A percentile compares a stretch with the other conserved stretches of the same genome.
phyloP scores from a whole-genome alignment of 2,797 vertebrate genomes.

The Centroberyx gerrardi region DNA sequence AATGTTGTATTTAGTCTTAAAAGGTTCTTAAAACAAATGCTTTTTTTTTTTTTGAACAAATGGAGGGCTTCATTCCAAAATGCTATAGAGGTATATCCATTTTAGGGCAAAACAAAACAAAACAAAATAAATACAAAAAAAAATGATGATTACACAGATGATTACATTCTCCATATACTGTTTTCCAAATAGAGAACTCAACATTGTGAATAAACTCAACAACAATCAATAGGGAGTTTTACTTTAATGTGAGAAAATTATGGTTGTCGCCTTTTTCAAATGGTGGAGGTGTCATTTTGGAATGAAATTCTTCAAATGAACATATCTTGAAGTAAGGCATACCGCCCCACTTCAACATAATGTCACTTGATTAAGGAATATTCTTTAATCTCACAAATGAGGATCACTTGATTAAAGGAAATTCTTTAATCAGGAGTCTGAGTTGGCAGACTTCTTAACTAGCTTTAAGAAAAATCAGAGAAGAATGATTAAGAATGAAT shows the following conservation, averaged over 20 bases:
- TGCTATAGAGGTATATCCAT: background rate
- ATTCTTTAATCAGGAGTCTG: conserved; percentile 48
- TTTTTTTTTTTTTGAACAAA: background rate
- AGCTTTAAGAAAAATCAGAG: conserved; percentile 42
- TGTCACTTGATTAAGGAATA: conserved; percentile 66
- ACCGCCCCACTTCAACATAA: conserved; percentile 43
- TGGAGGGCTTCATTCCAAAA: conserved; percentile 15
- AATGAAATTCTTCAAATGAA: conserved; percentile 49
- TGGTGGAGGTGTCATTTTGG: conserved; percentile 38
- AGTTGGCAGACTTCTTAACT: conserved; percentile 46
- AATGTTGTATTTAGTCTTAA: background rate
- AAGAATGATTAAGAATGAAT: conserved; percentile 59
- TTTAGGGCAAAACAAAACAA: too few species aligned
- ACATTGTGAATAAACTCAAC: too few species aligned
- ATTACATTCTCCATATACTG: too few species aligned
- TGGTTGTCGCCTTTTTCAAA: conserved; percentile 12
- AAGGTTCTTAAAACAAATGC: too few species aligned
- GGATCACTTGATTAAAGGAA: conserved; percentile 64
- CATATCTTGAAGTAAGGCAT: conserved; percentile 43
- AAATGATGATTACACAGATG: too few species aligned
- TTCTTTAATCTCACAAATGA: conserved; percentile 71
- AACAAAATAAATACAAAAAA: too few species aligned
- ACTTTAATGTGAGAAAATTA: too few species aligned
- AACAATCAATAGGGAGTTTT: too few species aligned
- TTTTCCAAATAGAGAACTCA: too few species aligned